These are phyloP conservation scores for Stigmatopora nigra DNA, from an alignment of 2,113 vertebrate species.

Conservation along the genomic window DNA sequence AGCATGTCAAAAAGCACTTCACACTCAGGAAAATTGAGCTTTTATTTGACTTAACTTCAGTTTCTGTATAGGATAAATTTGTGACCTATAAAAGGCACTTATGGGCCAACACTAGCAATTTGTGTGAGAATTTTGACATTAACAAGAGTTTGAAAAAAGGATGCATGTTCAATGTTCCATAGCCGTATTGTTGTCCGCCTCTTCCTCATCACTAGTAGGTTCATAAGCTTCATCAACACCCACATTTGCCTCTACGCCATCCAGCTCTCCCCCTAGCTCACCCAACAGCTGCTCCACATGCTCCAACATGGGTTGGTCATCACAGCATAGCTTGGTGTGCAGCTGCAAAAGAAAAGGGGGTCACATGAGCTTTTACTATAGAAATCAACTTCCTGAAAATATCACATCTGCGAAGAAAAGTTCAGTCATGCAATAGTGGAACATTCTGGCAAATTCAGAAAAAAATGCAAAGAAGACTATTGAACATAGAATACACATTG, in stretches of 20 bases:
- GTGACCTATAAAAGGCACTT: slow-evolving; percentile 31
- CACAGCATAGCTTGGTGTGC: slow-evolving; percentile 69
- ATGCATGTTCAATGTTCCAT: slow-evolving; percentile 68
- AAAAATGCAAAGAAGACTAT: no score
- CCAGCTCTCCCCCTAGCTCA: slow-evolving; percentile 62
- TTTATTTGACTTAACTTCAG: slow-evolving; percentile 40
- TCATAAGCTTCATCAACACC: slow-evolving; percentile 54
- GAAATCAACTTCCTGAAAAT: not conserved
- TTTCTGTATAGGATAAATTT: slow-evolving; percentile 22
- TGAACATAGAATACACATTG: no score
- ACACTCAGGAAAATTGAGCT: slow-evolving; percentile 29
- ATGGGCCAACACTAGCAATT: not conserved
- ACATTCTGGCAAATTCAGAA: no score
- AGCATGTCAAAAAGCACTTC: slow-evolving; percentile 32
- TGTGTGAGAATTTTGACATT: slow-evolving; percentile 14
- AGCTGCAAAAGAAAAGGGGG: slow-evolving; percentile 48
- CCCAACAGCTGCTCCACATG: slow-evolving; percentile 70
- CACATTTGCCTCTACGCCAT: slow-evolving; percentile 44
- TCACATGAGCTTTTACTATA: not conserved
- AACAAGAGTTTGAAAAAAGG: not conserved
- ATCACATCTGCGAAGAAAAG: not conserved
- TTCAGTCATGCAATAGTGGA: not conserved
- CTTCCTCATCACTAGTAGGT: slow-evolving; percentile 64
- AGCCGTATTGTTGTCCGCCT: slow-evolving; percentile 45
- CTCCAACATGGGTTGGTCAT: slow-evolving; percentile 67